These are phyloP conservation scores for Apocrypta bakeri DNA, from an alignment of 1,140 invertebrate genomes.

Conservation along the genomic window DNA sequence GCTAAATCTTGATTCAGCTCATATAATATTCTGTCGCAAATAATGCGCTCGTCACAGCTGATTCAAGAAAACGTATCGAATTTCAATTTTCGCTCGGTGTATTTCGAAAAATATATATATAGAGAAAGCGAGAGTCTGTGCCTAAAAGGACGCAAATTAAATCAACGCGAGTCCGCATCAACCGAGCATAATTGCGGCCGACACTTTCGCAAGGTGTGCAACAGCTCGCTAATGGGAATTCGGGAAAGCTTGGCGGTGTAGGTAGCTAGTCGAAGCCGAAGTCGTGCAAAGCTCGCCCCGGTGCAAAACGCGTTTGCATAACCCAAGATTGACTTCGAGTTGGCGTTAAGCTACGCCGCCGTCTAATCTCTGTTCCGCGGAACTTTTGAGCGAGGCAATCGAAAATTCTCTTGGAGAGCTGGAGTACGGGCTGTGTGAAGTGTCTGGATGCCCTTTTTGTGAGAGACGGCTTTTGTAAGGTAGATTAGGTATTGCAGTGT, in stretches of 20 bases:
- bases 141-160: background rate
- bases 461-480: no score
- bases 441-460: no score
- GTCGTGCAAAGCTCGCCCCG: conserved; percentile 22
- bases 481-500: background rate
- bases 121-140: background rate
- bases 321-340: conserved; percentile 60
- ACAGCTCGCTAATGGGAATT: conserved; percentile 40
- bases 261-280: conserved; percentile 47
- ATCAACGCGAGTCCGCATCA: conserved; percentile 2
- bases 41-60: background rate
- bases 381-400: conserved; percentile 28
- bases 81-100: no score
- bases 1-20: background rate
- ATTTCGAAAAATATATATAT: no score
- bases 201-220: conserved; percentile 26
- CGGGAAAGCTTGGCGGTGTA: conserved; percentile 14
- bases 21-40: background rate
- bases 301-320: conserved; percentile 63
- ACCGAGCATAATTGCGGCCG: conserved; percentile 32
- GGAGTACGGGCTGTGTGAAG: background rate
- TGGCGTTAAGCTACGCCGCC: conserved; percentile 18
- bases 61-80: background rate
- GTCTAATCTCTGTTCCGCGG: background rate
- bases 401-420: conserved; percentile 32